Evolutionary conservation across 2,113 vertebrate genomes (phyloP), one percentile per base, ranked within the genome.

Genomic region (Dinomys branickii): DNA sequence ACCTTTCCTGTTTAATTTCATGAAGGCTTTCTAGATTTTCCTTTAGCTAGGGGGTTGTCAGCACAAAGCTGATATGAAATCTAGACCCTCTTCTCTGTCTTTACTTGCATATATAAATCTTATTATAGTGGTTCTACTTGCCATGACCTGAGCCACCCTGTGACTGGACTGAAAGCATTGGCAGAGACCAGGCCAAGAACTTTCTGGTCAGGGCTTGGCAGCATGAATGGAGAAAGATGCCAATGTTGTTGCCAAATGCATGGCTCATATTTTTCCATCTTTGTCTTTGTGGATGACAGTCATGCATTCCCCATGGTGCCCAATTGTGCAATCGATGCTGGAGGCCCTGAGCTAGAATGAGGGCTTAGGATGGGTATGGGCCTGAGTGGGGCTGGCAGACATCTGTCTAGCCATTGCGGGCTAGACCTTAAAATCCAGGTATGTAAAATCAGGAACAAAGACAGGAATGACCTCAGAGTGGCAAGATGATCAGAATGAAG

Each of bases 171-270:
- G 88, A 97, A 54, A 1, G 14, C 85, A 94, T 63, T 94, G 81
- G 97, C 84, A 97, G 94, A 84, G 92, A 38, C 26, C 85, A 75
- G 71, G 71, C 96, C 92, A 95, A 97, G 96, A 97, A 92, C 97
- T 97, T 97, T 97, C 96, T 97, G 97, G 97, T 97, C 97, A 98
- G 96, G 14, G 61, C 93, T 98, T 98, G 97, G 96, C 98, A 97
- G 80, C 44, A 13, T 14, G 50, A 85, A 92, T 52, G 35, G 35
- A 92, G 69, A 65, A 91, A 90, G 95, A 38, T 95, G 97, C 97
- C 97, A 98, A 65, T 59, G 86, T 88, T 78, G 94, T 97, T 97
- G 95, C 97, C 96, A 96, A 97, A 97, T 38, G 88, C 88, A 93
- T 95, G 82, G 97, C 93, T 97, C 94, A 96, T 94, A 78, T 96